Conservation (phyloP, 2,113 vertebrate genomes). For the Struthio camelus region DNA sequence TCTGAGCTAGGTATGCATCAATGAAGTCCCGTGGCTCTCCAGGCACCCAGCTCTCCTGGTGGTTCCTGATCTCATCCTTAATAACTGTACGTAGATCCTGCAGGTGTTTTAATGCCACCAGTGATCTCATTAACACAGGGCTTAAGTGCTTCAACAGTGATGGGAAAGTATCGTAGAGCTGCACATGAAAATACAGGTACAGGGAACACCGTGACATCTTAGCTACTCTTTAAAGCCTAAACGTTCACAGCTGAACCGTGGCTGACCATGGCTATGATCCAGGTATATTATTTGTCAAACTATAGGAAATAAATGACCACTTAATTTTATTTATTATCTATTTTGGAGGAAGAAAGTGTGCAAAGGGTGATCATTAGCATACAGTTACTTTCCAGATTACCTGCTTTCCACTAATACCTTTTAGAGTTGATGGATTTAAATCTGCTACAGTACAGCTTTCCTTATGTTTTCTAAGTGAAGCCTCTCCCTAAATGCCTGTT, state of each 20-base stretch:
- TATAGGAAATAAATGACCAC: neutral
- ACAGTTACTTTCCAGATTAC: neutral
- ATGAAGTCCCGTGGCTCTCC: conserved; percentile 6
- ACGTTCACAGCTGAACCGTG: neutral
- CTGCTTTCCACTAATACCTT: neutral
- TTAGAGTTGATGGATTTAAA: neutral
- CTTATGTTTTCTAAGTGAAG: neutral
- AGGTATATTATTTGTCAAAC: neutral
- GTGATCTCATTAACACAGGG: neutral
- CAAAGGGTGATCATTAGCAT: neutral
- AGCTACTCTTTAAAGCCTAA: neutral
- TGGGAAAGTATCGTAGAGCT: neutral
- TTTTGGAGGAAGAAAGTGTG: neutral
- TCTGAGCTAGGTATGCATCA: conserved; percentile 37
- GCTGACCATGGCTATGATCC: neutral
- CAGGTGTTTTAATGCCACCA: neutral
- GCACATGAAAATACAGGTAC: neutral
- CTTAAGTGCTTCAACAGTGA: neutral
- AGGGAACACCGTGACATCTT: neutral
- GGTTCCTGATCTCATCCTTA: neutral
- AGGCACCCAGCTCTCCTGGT: neutral
- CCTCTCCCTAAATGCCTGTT: neutral
- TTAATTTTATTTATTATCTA: neutral
- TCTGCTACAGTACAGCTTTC: neutral
- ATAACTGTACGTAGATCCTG: neutral